Evolutionary conservation across 2,888 invertebrate genomes (phyloP).

Genomic region (Laothoe populi): DNA sequence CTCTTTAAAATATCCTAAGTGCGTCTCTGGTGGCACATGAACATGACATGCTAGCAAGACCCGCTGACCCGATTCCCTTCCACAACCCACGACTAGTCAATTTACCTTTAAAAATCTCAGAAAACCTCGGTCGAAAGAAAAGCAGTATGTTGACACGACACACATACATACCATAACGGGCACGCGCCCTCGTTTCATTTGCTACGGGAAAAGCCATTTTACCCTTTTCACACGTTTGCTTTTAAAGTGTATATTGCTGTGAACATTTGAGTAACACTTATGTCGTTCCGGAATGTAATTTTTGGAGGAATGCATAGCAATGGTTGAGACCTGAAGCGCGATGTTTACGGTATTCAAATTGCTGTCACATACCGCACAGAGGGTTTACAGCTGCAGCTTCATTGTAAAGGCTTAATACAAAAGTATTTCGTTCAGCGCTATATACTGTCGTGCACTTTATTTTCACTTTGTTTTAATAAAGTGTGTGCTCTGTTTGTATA

Average conservation of each 20-base stretch:
- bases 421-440: conserved; percentile 26
- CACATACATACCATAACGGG: conserved; percentile 71
- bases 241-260: conserved; percentile 64
- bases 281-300: conserved; percentile 47
- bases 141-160: conserved; percentile 79
- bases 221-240: conserved; percentile 64
- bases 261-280: conserved; percentile 45
- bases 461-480: conserved; percentile 23
- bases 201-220: conserved; percentile 57
- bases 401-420: conserved; percentile 49
- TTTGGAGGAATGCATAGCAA: conserved; percentile 66
- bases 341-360: conserved; percentile 79
- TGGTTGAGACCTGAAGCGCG: conserved; percentile 67
- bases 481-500: not conserved
- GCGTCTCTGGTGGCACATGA: conserved; percentile 75
- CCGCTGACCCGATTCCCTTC: conserved; percentile 80
- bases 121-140: conserved; percentile 75
- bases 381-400: conserved; percentile 45
- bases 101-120: conserved; percentile 78
- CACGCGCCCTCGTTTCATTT: conserved; percentile 69
- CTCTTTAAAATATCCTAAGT: conserved; percentile 39
- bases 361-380: conserved; percentile 62
- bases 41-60: conserved; percentile 77
- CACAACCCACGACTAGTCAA: conserved; percentile 79
- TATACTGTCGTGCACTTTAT: conserved; percentile 15